Conservation (phyloP, 1,140 invertebrate species). For the Bactericera cockerelli region DNA sequence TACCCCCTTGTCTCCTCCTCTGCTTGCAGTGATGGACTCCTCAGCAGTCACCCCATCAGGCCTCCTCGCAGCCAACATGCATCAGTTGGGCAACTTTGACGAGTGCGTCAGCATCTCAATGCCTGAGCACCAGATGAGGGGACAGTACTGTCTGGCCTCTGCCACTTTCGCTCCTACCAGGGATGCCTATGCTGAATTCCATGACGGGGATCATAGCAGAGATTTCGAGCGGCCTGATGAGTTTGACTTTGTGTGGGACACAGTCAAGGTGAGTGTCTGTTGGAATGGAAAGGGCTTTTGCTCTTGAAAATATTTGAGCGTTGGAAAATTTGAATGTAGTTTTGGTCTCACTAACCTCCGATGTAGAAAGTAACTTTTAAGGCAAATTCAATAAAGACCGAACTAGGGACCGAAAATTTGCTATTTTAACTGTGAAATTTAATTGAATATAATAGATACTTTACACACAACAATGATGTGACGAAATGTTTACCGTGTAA, state of each 20-base stretch:
- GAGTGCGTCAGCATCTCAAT: constrained; percentile 27
- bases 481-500: too few species aligned
- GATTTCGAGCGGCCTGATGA: background rate
- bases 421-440: too few species aligned
- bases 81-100: constrained; percentile 34
- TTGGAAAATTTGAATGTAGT: too few species aligned
- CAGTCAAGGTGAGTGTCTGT: constrained; percentile 2
- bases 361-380: too few species aligned
- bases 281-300: too few species aligned
- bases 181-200: background rate
- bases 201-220: background rate
- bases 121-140: constrained; percentile 17
- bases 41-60: constrained; percentile 32
- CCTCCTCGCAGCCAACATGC: constrained; percentile 31
- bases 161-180: constrained; percentile 25
- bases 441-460: too few species aligned
- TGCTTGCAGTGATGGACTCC: constrained; percentile 33
- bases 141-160: constrained; percentile 45
- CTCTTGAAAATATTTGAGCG: too few species aligned
- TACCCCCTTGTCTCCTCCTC: too few species aligned
- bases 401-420: too few species aligned
- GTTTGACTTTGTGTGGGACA: background rate
- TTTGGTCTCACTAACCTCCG: too few species aligned
- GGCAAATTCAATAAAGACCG: too few species aligned
- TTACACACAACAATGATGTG: too few species aligned